Conservation (phyloP, 2,797 vertebrate species). For the Phrynocephalus guinanensis region DNA sequence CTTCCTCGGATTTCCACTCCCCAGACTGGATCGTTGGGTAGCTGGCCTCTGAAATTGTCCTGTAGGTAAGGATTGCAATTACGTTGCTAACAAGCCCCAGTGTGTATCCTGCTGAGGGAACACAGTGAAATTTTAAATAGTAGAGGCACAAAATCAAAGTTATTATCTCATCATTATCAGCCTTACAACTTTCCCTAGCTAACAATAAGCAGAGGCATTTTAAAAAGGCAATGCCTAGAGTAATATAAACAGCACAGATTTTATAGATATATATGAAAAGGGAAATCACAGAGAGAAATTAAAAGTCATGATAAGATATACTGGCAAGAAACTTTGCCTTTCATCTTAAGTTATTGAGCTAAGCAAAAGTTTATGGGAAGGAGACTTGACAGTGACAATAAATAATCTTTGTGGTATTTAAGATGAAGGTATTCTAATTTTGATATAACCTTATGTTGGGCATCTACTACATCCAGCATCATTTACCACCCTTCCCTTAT, state of each 20-base stretch:
- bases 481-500: not conserved
- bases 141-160: conserved; percentile 66
- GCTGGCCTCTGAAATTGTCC: conserved; percentile 44
- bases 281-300: conserved; percentile 52
- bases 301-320: conserved; percentile 52
- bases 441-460: conserved; percentile 2
- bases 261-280: conserved; percentile 53
- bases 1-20: conserved; percentile 44
- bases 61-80: conserved; percentile 61
- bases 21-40: conserved; percentile 50
- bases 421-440: conserved; percentile 2
- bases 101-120: conserved; percentile 41
- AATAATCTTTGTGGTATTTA: conserved; percentile 10
- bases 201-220: conserved; percentile 57
- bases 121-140: conserved; percentile 66
- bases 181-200: conserved; percentile 44
- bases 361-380: conserved; percentile 26
- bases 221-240: conserved; percentile 53
- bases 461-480: not conserved
- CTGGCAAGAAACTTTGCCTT: conserved; percentile 29
- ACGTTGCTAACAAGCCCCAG: conserved; percentile 52
- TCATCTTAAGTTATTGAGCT: conserved; percentile 42
- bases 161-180: conserved; percentile 63
- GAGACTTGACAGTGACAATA: not conserved
- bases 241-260: conserved; percentile 66